Conservation (phyloP, 2,113 vertebrate genomes). For the Ailuropoda melanoleuca region DNA sequence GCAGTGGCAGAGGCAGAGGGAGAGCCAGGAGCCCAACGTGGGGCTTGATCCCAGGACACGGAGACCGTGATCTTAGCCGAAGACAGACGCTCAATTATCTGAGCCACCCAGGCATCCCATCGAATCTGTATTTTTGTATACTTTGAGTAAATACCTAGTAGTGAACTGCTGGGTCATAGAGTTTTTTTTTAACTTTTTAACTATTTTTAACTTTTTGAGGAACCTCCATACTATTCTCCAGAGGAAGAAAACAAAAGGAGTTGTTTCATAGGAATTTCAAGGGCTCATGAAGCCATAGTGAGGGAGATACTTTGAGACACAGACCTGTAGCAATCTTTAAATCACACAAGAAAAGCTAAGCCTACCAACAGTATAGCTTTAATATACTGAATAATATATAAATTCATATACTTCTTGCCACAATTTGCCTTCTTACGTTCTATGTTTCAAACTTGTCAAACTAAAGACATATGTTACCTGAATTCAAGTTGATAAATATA, state of each 20-base stretch:
- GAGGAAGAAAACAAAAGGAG: neutral
- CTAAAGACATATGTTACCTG: neutral
- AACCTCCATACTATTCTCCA: too few relatives aligned
- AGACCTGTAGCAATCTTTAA: neutral
- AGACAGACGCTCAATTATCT: too few relatives aligned
- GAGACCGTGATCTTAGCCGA: too few relatives aligned
- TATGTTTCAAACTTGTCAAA: neutral
- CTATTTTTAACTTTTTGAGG: too few relatives aligned
- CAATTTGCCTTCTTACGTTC: neutral
- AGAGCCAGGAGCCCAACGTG: too few relatives aligned
- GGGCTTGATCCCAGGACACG: too few relatives aligned
- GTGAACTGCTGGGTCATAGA: too few relatives aligned
- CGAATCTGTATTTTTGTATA: too few relatives aligned
- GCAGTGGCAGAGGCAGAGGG: too few relatives aligned
- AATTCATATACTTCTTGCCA: neutral
- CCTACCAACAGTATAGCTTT: neutral
- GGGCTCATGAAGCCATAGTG: neutral
- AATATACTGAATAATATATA: neutral
- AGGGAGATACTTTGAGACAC: neutral
- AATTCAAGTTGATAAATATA: conserved; percentile 14
- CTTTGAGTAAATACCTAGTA: too few relatives aligned
- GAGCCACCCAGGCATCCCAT: too few relatives aligned
- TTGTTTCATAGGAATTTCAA: neutral
- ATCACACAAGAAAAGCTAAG: neutral
- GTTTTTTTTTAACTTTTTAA: too few relatives aligned